These are phyloP conservation scores for Tachyglossus aculeatus DNA, from an alignment of 2,797 vertebrate genomes.

Conservation along the genomic window DNA sequence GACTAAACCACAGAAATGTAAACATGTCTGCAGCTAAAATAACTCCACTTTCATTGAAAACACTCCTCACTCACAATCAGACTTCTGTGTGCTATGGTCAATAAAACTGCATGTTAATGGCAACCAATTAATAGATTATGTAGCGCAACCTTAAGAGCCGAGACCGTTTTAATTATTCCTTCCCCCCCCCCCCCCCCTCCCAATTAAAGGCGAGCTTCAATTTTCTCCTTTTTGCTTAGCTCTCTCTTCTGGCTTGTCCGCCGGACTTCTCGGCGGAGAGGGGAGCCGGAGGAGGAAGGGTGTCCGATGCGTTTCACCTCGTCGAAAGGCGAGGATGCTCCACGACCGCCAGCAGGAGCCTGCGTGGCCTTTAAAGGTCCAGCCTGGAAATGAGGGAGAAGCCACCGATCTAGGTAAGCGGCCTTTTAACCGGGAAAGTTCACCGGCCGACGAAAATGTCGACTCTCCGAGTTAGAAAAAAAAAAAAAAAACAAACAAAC, in stretches of 20 bases:
- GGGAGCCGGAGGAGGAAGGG: conserved; percentile 31
- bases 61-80: conserved; percentile 85
- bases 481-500: too few relatives aligned
- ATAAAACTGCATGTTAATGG: conserved; percentile 83
- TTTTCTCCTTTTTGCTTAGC: conserved; percentile 42
- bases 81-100: conserved; percentile 84
- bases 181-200: too few relatives aligned
- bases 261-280: conserved; percentile 54
- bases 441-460: not conserved
- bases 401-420: conserved; percentile 50
- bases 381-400: not conserved
- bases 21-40: conserved; percentile 94
- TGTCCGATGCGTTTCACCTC: conserved; percentile 25
- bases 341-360: not conserved
- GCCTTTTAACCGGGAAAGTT: not conserved
- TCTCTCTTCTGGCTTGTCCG: conserved; percentile 52
- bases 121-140: conserved; percentile 82
- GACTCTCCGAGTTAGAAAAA: too few relatives aligned
- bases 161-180: conserved; percentile 70
- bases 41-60: conserved; percentile 91
- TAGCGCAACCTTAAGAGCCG: conserved; percentile 71
- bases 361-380: not conserved
- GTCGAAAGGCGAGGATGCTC: not conserved
- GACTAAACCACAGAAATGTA: conserved; percentile 94
- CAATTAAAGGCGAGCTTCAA: conserved; percentile 67